Evolutionary conservation across 2,113 vertebrate species (phyloP).

Genomic region (Ahaetulla prasina): DNA sequence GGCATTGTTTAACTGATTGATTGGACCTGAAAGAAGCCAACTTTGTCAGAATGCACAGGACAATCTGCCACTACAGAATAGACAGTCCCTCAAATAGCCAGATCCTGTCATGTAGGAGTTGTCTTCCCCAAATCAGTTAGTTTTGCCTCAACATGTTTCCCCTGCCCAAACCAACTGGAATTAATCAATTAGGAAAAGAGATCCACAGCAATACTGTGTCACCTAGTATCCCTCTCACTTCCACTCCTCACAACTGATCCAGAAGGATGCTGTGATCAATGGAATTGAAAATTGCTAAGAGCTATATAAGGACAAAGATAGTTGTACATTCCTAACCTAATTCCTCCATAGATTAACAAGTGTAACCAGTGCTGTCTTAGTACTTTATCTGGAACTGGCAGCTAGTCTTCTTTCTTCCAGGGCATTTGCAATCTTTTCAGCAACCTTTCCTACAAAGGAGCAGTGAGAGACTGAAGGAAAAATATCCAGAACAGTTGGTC

Average conservation of each 20-base stretch:
- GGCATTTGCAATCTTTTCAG: not conserved
- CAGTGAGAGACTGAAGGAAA: not conserved
- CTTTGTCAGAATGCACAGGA: not conserved
- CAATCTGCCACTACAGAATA: not conserved
- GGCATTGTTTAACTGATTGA: not conserved
- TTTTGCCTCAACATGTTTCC: not conserved
- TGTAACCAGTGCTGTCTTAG: not conserved
- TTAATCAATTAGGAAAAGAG: not conserved
- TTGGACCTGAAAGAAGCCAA: not conserved
- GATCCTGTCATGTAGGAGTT: not conserved
- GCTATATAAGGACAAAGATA: not conserved
- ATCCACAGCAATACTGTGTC: not conserved
- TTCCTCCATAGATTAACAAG: not conserved
- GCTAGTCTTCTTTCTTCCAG: not conserved
- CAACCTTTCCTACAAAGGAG: not conserved
- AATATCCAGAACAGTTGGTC: not conserved
- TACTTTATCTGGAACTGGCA: not conserved
- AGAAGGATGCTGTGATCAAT: not conserved
- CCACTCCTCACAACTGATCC: not conserved
- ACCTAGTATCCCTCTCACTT: not conserved
- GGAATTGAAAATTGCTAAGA: not conserved
- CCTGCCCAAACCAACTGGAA: not conserved
- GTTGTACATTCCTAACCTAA: not conserved
- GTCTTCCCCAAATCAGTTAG: not conserved
- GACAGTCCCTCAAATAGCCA: not conserved